Evolutionary conservation across 2,113 vertebrate genomes (phyloP), one percentile per base, ranked within the genome.

Genomic region (Alouatta palliata): DNA sequence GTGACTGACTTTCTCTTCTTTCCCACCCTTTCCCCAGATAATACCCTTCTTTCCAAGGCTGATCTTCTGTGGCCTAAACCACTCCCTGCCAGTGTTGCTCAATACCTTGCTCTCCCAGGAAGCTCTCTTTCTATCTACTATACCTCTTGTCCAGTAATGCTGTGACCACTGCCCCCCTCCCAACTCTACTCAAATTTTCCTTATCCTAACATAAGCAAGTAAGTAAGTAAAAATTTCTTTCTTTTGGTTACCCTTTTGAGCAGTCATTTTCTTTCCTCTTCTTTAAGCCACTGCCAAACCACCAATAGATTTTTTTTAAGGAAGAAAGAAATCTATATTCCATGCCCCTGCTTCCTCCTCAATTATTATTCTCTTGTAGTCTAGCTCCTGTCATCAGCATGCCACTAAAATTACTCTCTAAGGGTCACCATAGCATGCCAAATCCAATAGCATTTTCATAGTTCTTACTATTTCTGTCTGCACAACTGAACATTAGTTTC

Each of bases 341-440:
- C 7, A 19, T 79, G n/a, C 16, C 14, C 17, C 68, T 83, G 19
- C 32, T 95, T 91, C 83, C 61, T 96, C 37, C 58, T 80, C 47
- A 49, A n/a, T 77, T 58, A 76, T 54, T 89, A 1, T 76, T 97
- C 23, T 27, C 20, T 86, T 3, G 3, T 43, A 47, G 56, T 77
- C 64, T 94, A 64, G 30, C 52, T 95, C 14, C 37, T 84, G 43
- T 84, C 84, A 58, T 79, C 66, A 40, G 47, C 43, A 54, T 45
- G 30, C 25, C 61, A 27, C 87, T 87, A 89, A 96, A 95, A 91
- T 94, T 95, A 88, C 14, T 86, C 66, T 96, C 79, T 58, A 32
- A 84, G 10, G 45, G 81, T 92, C 92, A 90, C 30, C 19, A 45
- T 16, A 32, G 32, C 0, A 10, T 86, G 54, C 56, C 49, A 96